A percentile compares a stretch with the other conserved stretches of the same genome.
Conservation (phyloP, 2,797 vertebrate species). For the Lemur catta region DNA sequence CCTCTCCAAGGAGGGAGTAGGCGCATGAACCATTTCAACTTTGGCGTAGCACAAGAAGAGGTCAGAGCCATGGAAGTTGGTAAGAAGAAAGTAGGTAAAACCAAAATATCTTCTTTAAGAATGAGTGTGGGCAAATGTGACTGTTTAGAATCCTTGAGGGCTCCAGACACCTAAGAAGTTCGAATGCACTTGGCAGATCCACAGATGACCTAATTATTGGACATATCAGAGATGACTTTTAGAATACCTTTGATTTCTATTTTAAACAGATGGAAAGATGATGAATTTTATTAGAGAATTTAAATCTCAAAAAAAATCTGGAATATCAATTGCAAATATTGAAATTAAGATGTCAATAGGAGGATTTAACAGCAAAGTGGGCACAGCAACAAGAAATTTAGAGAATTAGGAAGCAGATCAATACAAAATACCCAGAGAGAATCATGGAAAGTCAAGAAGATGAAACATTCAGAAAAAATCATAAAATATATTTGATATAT, state of each 20-base stretch:
- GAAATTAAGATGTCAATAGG: not conserved
- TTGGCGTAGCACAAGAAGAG: not conserved
- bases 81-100: not conserved
- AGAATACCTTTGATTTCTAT: not conserved
- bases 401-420: not conserved
- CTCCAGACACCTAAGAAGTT: not conserved
- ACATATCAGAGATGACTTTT: not conserved
- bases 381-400: not conserved
- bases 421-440: not conserved
- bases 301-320: not conserved
- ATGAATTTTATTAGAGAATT: not conserved
- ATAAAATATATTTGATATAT: not conserved
- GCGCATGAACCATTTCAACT: not conserved
- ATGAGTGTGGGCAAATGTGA: not conserved
- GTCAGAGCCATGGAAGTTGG: not conserved
- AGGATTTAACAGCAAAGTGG: not conserved
- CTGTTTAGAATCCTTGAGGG: not conserved
- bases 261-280: not conserved
- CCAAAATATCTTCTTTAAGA: not conserved
- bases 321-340: not conserved
- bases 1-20: not conserved
- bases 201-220: not conserved
- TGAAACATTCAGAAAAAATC: not conserved
- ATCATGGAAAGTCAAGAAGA: not conserved
- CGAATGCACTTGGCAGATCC: not conserved